Percentiles rank a stretch among this genome's conserved stretches.
phyloP scores from a whole-genome alignment of 2,113 vertebrate genomes.

The Cebus imitator region DNA sequence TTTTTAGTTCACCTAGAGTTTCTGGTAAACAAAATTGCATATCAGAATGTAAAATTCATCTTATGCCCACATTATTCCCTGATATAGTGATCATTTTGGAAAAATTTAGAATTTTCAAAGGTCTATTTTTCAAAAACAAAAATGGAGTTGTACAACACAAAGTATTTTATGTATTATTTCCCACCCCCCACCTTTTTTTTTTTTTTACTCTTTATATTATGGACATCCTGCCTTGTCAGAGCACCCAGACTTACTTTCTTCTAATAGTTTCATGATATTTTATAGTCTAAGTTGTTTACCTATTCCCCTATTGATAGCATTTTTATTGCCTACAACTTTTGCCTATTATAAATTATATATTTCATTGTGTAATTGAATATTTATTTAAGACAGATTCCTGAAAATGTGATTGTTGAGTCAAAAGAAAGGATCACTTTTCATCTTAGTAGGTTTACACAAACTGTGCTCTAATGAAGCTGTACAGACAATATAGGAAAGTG shows the following conservation, averaged over 20 bases:
- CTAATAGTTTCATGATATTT: background rate
- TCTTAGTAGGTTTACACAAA: background rate
- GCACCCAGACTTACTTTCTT: background rate
- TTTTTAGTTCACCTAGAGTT: background rate
- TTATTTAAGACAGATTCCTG: background rate
- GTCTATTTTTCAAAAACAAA: background rate
- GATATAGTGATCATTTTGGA: background rate
- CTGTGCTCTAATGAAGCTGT: background rate
- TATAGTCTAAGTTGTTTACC: background rate
- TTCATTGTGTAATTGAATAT: background rate
- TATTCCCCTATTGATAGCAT: background rate
- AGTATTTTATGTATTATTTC: background rate
- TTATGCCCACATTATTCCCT: background rate
- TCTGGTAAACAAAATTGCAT: background rate
- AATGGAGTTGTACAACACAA: background rate
- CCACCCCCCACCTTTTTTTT: fast-evolving
- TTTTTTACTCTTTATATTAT: background rate
- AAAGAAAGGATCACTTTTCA: background rate
- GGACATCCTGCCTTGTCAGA: background rate
- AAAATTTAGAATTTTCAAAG: background rate
- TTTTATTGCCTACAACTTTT: background rate
- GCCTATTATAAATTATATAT: background rate
- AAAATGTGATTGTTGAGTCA: background rate
- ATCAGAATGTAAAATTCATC: background rate
- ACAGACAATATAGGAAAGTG: background rate